Evolutionary conservation across 1,140 invertebrate genomes (phyloP), one percentile per base, ranked within the genome.

Genomic region (Apolygus lucorum): DNA sequence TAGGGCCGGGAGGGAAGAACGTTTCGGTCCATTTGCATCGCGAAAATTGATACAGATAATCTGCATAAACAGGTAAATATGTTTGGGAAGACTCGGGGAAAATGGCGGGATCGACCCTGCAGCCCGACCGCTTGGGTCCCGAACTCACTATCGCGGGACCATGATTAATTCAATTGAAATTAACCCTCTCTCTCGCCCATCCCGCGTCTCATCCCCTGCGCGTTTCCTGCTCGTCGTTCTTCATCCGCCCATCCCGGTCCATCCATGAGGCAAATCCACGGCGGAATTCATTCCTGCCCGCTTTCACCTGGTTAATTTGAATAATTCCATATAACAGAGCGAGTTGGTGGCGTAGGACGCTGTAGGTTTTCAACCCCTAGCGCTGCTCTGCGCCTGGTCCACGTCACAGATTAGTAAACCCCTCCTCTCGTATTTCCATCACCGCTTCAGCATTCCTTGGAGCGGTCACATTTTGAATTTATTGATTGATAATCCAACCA

Each of bases 131-230:
- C 34, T 11, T 17, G 8, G 34, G 8, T 49, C 4, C 54, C 54
- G 54, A 59, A 59, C 54, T 21, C 54, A 59, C 54, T 24, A 24
- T 59, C 54, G 22, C 8, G 22, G 54, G 54, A 59, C 54, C 54
- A 59, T 59, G 54, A 59, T 59, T 59, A 59, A 59, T 59, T 59
- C 54, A 59, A 59, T 59, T 59, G 54, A 59, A 59, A 59, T 59
- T 59, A 59, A 59, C 54, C 54, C 34, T 49, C 34, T 49, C 17
- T 49, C 34, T 49, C 34, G 8, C 34, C 17, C 34, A 17, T 17
- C 34, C 34, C 17, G 17, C 34, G 34, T 8, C 17, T 49, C 34
- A 49, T 49, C 34, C 34, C 34, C 22, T 13, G 54, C 11, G 4
- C 54, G 22, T 13, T 17, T 49, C 11, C 54, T 59, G 11, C 13